Base-by-base conservation (phyloP, 2,888 invertebrate genomes). In the Sthenelais limicola region DNA sequence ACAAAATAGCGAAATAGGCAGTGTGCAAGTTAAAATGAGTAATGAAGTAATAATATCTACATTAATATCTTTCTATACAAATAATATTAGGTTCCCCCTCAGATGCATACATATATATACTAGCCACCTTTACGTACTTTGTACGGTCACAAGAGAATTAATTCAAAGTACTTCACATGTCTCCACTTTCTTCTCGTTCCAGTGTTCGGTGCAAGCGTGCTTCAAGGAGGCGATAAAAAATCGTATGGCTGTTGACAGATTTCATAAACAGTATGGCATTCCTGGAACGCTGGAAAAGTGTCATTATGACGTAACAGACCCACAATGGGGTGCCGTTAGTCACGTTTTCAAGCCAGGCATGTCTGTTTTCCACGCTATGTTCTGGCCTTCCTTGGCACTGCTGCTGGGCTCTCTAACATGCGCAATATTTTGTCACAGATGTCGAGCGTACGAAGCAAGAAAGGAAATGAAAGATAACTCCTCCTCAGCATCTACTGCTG, bases 151-250 rank as follows among this genome's bases (percentile, higher is more conserved):
- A n/a, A n/a, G n/a, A n/a, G n/a, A n/a, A n/a, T n/a, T n/a, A n/a
- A n/a, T n/a, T n/a, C n/a, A n/a, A n/a, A n/a, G n/a, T n/a, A n/a
- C n/a, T n/a, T n/a, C n/a, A n/a, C n/a, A n/a, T n/a, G n/a, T n/a
- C n/a, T n/a, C n/a, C n/a, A n/a, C n/a, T n/a, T n/a, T 56, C 24
- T n/a, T 24, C 18, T 73, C 58, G 15, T 28, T 72, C 12, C 73
- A 76, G 76, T 76, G 76, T 30, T 72, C 74, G 7, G 51, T 76
- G 28, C 49, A 68, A n/a, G 76, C 71, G 24, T 76, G 76, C 66
- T 33, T 67, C 43, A 38, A 30, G 9, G 67, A 74, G 35, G n/a
- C 49, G 28, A 30, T 49, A 9, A 26, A 28, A 68, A 76, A 74
- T 62, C 48, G 73, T 18, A 30, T 43, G 54, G 71, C 26, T 15